Evolutionary conservation across 2,113 vertebrate genomes (phyloP).

Genomic region (Motacilla tschutschensis): DNA sequence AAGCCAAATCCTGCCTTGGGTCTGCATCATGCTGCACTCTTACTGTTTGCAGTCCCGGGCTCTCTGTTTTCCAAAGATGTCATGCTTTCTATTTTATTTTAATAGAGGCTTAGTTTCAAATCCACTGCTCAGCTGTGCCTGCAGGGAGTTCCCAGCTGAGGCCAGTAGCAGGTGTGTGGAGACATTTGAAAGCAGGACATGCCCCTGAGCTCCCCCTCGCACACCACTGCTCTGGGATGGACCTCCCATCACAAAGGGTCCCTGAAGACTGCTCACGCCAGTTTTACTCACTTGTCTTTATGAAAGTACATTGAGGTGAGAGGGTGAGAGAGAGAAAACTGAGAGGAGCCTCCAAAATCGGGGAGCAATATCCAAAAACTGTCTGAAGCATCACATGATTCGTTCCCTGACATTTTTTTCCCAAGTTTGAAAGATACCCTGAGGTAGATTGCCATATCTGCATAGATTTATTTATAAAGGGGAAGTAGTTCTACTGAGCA

Average conservation of each 20-base stretch:
- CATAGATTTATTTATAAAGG: slow-evolving; percentile 15
- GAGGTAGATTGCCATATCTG: slow-evolving; percentile 5
- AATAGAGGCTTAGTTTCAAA: slow-evolving; percentile 3
- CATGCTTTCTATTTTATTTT: neutral
- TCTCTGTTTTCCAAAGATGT: neutral
- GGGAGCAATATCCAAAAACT: neutral
- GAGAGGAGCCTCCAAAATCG: neutral
- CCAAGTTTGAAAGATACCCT: neutral
- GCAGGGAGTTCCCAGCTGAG: neutral
- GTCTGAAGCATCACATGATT: neutral
- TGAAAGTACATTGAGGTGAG: neutral
- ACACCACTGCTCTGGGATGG: neutral
- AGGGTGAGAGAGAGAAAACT: neutral
- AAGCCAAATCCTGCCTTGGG: neutral
- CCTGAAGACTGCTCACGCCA: neutral
- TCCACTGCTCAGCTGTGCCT: neutral
- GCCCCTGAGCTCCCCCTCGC: neutral
- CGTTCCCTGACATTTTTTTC: neutral
- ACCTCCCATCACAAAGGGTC: neutral
- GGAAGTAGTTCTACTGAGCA: neutral
- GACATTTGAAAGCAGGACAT: neutral
- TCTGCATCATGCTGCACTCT: rapidly evolving
- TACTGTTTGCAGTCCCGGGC: rapidly evolving
- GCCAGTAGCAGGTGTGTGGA: neutral
- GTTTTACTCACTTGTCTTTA: neutral